Evolutionary conservation across 30 jellyfish, hydroid and myxozoan species (phyloP).

Genomic region (Aurelia sp.): DNA sequence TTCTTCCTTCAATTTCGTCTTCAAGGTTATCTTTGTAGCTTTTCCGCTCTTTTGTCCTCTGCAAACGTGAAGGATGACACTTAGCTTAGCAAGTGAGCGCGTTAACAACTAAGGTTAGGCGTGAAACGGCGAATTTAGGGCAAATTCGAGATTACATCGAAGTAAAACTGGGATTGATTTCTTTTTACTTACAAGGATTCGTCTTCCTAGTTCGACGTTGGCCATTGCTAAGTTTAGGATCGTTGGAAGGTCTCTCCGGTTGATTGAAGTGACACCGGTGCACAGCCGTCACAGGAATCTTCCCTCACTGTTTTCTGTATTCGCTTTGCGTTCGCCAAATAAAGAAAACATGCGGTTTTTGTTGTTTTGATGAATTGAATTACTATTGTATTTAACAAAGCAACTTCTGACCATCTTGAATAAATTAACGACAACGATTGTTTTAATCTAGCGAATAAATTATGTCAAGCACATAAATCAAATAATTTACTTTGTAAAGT

Average conservation of each 20-base stretch:
- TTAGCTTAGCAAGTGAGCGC: not conserved
- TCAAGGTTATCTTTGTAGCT: slow-evolving; percentile 86
- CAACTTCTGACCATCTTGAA: slow-evolving; percentile 51
- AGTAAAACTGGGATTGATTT: slow-evolving; percentile 9
- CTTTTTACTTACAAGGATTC: slow-evolving; percentile 62
- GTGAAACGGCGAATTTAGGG: slow-evolving; percentile 1
- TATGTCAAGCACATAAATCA: no score
- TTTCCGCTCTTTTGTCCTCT: slow-evolving; percentile 90
- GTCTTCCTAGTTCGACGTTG: slow-evolving; percentile 46
- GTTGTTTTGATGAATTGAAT: not conserved
- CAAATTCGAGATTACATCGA: not conserved
- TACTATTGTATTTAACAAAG: slow-evolving; percentile 41
- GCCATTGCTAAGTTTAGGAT: slow-evolving; percentile 35
- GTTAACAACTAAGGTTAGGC: not conserved
- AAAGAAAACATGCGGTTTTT: slow-evolving; percentile 62
- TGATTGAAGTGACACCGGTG: slow-evolving; percentile 29
- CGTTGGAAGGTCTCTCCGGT: slow-evolving; percentile 15
- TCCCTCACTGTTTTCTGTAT: slow-evolving; percentile 9
- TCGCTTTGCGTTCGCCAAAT: slow-evolving; percentile 42
- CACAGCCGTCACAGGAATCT: slow-evolving; percentile 59
- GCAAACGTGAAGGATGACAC: slow-evolving; percentile 37
- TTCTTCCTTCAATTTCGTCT: slow-evolving; percentile 94
- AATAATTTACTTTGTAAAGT: no score
- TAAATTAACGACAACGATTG: slow-evolving; percentile 24
- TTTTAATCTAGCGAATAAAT: not conserved